A percentile compares a stretch with the other conserved stretches of the same genome.
These are phyloP conservation scores for Barnardius zonarius DNA, from an alignment of 2,113 vertebrate genomes.

Conservation along the genomic window DNA sequence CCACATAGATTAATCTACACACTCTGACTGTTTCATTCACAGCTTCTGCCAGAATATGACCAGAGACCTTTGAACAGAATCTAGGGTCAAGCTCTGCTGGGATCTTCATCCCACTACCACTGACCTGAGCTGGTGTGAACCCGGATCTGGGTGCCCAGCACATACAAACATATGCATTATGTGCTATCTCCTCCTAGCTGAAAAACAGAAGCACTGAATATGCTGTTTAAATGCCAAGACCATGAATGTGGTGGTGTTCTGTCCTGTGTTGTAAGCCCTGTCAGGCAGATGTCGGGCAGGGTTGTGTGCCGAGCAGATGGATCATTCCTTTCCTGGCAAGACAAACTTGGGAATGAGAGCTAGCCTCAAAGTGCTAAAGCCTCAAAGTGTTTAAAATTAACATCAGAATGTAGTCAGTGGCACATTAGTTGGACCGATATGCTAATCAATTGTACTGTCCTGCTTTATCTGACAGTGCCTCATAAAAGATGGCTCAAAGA, in stretches of 20 bases:
- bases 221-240: neutral
- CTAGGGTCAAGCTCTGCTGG: neutral
- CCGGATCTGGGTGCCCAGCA: neutral
- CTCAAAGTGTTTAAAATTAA: slow-evolving; percentile 5
- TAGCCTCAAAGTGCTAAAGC: neutral
- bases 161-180: neutral
- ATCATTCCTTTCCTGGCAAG: neutral
- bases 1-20: neutral
- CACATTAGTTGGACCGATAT: neutral
- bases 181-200: neutral
- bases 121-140: neutral
- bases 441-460: neutral
- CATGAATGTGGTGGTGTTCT: neutral
- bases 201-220: neutral
- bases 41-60: neutral
- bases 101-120: neutral
- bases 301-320: neutral
- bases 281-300: neutral
- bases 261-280: neutral
- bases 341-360: neutral
- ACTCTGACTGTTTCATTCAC: neutral
- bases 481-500: neutral
- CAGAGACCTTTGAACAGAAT: slow-evolving; percentile 40
- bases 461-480: neutral
- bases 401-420: neutral